Evolutionary conservation across 2,797 vertebrate species (phyloP).

Genomic region (Petrocephalus schoutedeni): DNA sequence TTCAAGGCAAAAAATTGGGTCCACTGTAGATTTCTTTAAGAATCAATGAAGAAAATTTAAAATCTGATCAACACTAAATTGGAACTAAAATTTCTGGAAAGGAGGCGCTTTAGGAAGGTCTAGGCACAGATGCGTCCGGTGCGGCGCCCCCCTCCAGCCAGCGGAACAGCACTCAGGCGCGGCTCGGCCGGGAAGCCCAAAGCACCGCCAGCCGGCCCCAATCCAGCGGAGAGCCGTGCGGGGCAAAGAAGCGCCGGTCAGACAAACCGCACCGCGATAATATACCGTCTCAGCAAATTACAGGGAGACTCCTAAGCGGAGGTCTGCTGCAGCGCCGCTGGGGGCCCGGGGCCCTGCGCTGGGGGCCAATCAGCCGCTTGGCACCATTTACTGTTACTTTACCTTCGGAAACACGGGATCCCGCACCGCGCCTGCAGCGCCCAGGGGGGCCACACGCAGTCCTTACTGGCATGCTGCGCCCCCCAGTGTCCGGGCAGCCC

Average conservation of each 20-base stretch:
- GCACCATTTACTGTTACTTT: too few species aligned
- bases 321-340: neutral
- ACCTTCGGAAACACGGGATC: too few species aligned
- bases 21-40: neutral
- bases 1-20: neutral
- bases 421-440: too few species aligned
- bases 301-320: neutral
- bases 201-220: neutral
- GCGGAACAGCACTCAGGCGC: neutral
- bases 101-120: slow-evolving; percentile 23
- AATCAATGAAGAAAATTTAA: neutral
- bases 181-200: too few species aligned
- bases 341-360: neutral
- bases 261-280: neutral
- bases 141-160: neutral
- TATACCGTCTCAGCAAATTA: neutral
- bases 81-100: neutral
- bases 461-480: too few species aligned
- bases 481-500: too few species aligned
- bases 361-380: too few species aligned
- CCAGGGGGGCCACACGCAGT: too few species aligned
- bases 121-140: slow-evolving; percentile 39
- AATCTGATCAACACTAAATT: neutral
- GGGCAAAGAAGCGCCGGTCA: neutral
- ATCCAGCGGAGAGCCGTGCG: neutral